These are phyloP conservation scores for Copidosoma floridanum DNA, from an alignment of 1,140 invertebrate species.

Conservation along the genomic window DNA sequence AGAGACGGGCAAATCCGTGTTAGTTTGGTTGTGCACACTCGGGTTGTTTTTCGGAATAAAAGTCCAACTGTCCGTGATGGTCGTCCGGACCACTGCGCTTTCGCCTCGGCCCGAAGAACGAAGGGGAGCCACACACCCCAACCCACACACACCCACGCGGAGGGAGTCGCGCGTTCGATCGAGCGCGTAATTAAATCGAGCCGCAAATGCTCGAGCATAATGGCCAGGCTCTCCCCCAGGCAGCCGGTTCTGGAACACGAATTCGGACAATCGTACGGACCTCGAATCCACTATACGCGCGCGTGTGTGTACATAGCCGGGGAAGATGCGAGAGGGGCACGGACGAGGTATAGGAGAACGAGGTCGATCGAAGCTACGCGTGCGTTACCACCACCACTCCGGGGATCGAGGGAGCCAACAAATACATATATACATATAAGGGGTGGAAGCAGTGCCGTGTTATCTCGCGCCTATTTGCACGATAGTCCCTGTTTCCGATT, in stretches of 20 bases:
- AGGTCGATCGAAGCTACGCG: constrained; percentile 17
- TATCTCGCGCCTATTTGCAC: constrained; percentile 24
- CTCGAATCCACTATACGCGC: neutral
- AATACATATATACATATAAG: neutral
- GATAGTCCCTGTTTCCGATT: constrained; percentile 32
- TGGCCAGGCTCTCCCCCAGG: too few relatives aligned
- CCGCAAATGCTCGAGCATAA: constrained; percentile 6
- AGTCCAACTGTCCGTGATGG: neutral
- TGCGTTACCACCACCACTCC: neutral
- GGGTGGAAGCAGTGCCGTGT: neutral
- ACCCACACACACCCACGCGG: neutral
- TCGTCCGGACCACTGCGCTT: too few relatives aligned
- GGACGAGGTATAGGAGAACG: neutral
- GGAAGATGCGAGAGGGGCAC: too few relatives aligned
- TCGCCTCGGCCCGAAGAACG: too few relatives aligned
- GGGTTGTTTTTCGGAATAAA: neutral
- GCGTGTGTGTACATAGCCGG: too few relatives aligned
- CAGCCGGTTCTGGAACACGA: too few relatives aligned
- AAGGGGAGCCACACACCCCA: too few relatives aligned
- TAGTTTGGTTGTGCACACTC: too few relatives aligned
- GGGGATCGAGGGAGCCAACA: neutral
- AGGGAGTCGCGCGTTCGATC: neutral
- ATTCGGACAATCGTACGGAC: neutral
- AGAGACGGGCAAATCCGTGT: too few relatives aligned
- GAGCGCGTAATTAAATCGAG: constrained; percentile 23